These are phyloP conservation scores for Atractosteus spatula DNA, from an alignment of 2,113 vertebrate species.

Conservation along the genomic window DNA sequence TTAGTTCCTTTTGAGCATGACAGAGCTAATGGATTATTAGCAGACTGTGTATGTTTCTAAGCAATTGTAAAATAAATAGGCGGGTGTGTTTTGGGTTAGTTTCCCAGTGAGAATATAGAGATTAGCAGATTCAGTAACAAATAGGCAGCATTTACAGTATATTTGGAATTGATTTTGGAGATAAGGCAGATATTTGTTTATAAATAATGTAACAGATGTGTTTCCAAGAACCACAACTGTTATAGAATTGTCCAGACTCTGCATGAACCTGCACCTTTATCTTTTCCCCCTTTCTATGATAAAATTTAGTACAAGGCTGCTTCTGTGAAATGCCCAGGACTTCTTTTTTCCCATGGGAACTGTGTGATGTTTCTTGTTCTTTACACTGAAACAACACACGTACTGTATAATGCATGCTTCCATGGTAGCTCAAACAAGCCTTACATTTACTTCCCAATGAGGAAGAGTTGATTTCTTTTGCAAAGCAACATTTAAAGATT, in stretches of 20 bases:
- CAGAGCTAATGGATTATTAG: too few species aligned
- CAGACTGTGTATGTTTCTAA: too few species aligned
- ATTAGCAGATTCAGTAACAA: too few species aligned
- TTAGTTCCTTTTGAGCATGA: too few species aligned
- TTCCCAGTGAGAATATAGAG: too few species aligned
- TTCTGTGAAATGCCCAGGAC: neutral
- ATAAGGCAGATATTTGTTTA: neutral
- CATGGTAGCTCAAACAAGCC: neutral
- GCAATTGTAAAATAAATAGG: too few species aligned
- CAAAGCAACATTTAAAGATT: too few species aligned
- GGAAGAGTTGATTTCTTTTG: too few species aligned
- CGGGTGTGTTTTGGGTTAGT: too few species aligned
- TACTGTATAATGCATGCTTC: neutral
- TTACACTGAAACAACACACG: constrained; percentile 14
- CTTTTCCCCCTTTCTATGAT: constrained; percentile 4
- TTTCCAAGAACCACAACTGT: neutral
- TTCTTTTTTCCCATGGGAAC: constrained; percentile 8
- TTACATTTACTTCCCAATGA: neutral
- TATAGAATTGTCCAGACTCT: constrained; percentile 8
- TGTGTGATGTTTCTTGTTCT: constrained; percentile 2
- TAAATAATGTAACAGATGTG: too few species aligned
- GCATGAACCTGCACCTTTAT: neutral
- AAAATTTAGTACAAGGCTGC: neutral
- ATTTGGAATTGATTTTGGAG: too few species aligned
- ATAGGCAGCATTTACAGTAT: too few species aligned